Evolutionary conservation across 92 coral and sea anemone species (phyloP).

Genomic region (Bergia puertoricense): DNA sequence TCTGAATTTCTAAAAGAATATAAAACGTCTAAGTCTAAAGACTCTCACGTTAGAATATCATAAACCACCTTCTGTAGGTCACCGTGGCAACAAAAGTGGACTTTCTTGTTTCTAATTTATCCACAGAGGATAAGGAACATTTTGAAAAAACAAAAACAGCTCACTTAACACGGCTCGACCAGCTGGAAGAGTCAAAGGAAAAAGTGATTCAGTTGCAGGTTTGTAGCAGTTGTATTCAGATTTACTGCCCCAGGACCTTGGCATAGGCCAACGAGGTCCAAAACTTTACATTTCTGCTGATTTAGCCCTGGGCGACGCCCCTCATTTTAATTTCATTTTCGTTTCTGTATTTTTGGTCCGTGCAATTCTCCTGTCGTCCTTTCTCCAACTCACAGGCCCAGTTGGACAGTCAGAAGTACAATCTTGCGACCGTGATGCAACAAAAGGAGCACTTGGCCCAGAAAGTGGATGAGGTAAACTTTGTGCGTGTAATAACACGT

Average conservation of each 20-base stretch:
- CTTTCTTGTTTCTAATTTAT: background rate
- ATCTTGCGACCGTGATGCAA: conserved; percentile 32
- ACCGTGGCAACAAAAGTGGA: background rate
- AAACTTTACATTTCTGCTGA: too few species aligned
- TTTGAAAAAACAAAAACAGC: conserved; percentile 63
- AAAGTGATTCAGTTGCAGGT: conserved; percentile 71
- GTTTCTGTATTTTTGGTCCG: background rate
- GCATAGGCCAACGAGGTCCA: too few species aligned
- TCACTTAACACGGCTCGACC: conserved; percentile 58
- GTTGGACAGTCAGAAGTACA: conserved; percentile 29
- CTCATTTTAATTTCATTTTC: background rate
- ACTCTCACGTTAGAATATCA: background rate
- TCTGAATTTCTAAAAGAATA: too few species aligned
- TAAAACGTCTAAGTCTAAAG: too few species aligned
- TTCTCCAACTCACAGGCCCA: conserved; percentile 1
- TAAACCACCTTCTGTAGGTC: too few species aligned
- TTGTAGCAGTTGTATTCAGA: background rate
- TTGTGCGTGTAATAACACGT: background rate
- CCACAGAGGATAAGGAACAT: conserved; percentile 62
- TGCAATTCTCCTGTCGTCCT: background rate
- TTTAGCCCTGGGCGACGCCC: too few species aligned
- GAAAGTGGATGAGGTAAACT: conserved; percentile 33
- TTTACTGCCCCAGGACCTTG: too few species aligned
- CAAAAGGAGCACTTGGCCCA: conserved; percentile 38
- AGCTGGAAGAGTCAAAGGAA: conserved; percentile 73